phyloP scores from a whole-genome alignment of 1,140 invertebrate genomes.

The Polyergus mexicanus region DNA sequence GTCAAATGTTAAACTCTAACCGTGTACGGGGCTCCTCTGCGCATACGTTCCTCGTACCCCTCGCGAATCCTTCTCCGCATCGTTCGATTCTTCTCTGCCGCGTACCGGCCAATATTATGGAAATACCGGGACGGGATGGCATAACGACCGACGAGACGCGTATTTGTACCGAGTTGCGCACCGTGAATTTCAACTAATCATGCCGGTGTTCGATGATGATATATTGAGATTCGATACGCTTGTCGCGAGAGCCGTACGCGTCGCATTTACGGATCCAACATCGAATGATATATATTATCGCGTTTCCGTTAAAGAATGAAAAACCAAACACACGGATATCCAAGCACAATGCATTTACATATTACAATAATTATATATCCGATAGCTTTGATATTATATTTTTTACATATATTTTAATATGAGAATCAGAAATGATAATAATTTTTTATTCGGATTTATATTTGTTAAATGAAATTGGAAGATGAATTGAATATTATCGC shows the following conservation, averaged over 20 bases:
- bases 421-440: neutral
- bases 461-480: constrained; percentile 3
- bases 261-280: constrained; percentile 3
- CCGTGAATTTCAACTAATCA: constrained; percentile 69
- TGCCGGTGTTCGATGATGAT: constrained; percentile 43
- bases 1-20: constrained; percentile 79
- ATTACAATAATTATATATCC: neutral
- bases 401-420: neutral
- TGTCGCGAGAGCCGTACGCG: neutral
- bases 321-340: neutral
- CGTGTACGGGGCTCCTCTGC: constrained; percentile 58
- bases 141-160: constrained; percentile 65
- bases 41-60: constrained; percentile 32
- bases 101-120: constrained; percentile 76
- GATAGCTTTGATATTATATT: neutral
- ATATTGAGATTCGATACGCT: constrained; percentile 44
- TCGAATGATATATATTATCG: constrained; percentile 6
- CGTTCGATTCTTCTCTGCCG: constrained; percentile 59
- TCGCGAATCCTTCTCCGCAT: neutral
- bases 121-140: constrained; percentile 69
- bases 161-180: constrained; percentile 74
- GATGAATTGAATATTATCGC: neutral
- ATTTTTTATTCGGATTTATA: neutral
- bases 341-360: neutral
- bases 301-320: neutral